phyloP scores from a whole-genome alignment of 2,113 vertebrate species.

The Pseudolaguvia tuberculata region DNA sequence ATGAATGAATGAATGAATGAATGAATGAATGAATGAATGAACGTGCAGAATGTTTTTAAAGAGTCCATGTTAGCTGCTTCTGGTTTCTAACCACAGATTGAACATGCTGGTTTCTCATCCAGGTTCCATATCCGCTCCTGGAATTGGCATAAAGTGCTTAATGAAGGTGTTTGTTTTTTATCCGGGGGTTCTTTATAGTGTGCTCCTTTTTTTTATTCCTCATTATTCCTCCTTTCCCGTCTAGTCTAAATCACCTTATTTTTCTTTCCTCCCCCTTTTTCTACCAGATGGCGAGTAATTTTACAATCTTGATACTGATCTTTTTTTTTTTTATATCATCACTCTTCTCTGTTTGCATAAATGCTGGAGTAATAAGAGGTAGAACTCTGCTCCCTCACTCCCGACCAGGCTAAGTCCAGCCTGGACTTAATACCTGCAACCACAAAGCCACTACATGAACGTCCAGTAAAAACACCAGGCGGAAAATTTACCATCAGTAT shows the following conservation, averaged over 20 bases:
- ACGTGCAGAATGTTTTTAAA: not conserved
- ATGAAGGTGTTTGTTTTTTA: not conserved
- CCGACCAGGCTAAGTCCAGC: not conserved
- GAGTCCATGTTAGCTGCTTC: not conserved
- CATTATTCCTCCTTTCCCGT: not conserved
- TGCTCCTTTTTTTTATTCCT: not conserved
- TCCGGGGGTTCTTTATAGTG: not conserved
- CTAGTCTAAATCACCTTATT: not conserved
- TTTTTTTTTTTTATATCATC: constrained; percentile 8
- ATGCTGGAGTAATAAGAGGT: not conserved
- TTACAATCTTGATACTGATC: not conserved
- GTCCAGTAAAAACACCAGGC: constrained; percentile 34
- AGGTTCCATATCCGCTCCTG: not conserved
- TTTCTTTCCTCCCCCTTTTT: not conserved
- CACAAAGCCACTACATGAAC: constrained; percentile 7
- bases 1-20: too few relatives aligned
- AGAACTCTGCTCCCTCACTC: constrained; percentile 3
- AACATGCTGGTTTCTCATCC: not conserved
- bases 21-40: too few relatives aligned
- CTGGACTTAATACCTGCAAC: constrained; percentile 8
- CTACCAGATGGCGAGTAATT: constrained; percentile 8
- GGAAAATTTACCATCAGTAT: constrained; percentile 17
- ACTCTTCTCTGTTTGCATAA: constrained; percentile 30
- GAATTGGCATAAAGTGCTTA: not conserved
- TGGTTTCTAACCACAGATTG: not conserved